These are phyloP conservation scores for Acanthochromis polyacanthus DNA, from an alignment of 2,113 vertebrate genomes.

Conservation along the genomic window DNA sequence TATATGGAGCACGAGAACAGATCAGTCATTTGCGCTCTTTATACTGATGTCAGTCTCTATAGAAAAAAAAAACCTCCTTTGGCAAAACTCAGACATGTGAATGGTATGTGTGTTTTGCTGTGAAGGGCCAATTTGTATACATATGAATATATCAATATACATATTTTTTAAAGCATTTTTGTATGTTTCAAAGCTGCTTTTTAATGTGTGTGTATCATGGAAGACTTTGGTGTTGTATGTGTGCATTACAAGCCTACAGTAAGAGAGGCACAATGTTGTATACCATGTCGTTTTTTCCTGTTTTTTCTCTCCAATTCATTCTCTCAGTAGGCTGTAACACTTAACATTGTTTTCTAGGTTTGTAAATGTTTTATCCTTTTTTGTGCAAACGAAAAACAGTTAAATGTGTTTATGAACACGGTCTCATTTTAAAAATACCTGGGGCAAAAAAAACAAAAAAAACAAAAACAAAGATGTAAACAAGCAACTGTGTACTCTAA, in stretches of 20 bases:
- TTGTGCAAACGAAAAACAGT: slow-evolving; percentile 78
- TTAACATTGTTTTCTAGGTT: slow-evolving; percentile 78
- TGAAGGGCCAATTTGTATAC: slow-evolving; percentile 86
- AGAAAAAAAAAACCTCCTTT: slow-evolving; percentile 62
- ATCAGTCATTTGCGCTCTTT: slow-evolving; percentile 33
- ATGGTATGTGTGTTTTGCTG: slow-evolving; percentile 78
- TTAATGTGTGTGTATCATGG: slow-evolving; percentile 81
- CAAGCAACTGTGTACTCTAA: slow-evolving; percentile 79
- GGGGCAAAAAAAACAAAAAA: slow-evolving; percentile 45
- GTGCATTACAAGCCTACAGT: slow-evolving; percentile 77
- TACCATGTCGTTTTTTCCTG: slow-evolving; percentile 52
- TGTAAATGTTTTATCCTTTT: slow-evolving; percentile 79
- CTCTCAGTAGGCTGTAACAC: slow-evolving; percentile 68
- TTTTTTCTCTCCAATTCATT: slow-evolving; percentile 50
- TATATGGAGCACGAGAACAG: slow-evolving; percentile 6
- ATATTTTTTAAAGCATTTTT: slow-evolving; percentile 88
- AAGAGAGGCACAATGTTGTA: slow-evolving; percentile 77
- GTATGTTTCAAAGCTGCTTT: slow-evolving; percentile 88
- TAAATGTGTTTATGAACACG: slow-evolving; percentile 79
- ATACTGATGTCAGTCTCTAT: slow-evolving; percentile 48
- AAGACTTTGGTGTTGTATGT: slow-evolving; percentile 75
- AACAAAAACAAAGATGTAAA: slow-evolving; percentile 69
- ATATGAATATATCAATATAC: slow-evolving; percentile 87
- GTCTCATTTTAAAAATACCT: slow-evolving; percentile 75
- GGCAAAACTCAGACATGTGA: slow-evolving; percentile 74